Conservation (phyloP, 2,888 invertebrate genomes). For the Pyrrhia umbra region DNA sequence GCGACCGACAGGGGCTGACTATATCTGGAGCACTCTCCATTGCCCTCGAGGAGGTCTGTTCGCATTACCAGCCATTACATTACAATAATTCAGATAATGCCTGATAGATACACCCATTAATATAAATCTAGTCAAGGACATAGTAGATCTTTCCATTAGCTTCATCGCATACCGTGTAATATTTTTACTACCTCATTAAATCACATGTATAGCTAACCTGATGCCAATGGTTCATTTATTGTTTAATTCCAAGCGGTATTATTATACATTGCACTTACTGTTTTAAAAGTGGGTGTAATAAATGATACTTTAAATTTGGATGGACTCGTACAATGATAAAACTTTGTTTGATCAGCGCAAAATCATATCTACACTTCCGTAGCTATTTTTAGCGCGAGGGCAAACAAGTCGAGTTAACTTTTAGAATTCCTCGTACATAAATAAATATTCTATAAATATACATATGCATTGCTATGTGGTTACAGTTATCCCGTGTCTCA, state of each 20-base stretch:
- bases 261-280: slow-evolving; percentile 32
- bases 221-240: slow-evolving; percentile 42
- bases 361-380: slow-evolving; percentile 79
- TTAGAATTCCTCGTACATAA: slow-evolving; percentile 62
- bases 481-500: slow-evolving; percentile 19
- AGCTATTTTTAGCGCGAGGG: slow-evolving; percentile 74
- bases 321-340: slow-evolving; percentile 66
- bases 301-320: slow-evolving; percentile 47
- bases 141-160: slow-evolving; percentile 61
- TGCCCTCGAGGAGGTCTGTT: slow-evolving; percentile 94
- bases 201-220: slow-evolving; percentile 46
- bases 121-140: slow-evolving; percentile 54
- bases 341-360: slow-evolving; percentile 76
- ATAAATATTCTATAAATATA: slow-evolving; percentile 56
- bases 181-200: slow-evolving; percentile 60
- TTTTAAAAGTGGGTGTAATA: slow-evolving; percentile 32
- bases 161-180: slow-evolving; percentile 54
- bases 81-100: slow-evolving; percentile 44
- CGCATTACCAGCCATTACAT: slow-evolving; percentile 33
- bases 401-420: slow-evolving; percentile 70
- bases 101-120: slow-evolving; percentile 41
- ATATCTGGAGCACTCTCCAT: slow-evolving; percentile 97
- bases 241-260: slow-evolving; percentile 35
- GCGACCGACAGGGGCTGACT: slow-evolving; percentile 95
- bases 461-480: slow-evolving; percentile 32